Evolutionary conservation across 2,888 invertebrate genomes (phyloP), one percentile per base, ranked within the genome.

Genomic region (Coelogynopora nodosa): DNA sequence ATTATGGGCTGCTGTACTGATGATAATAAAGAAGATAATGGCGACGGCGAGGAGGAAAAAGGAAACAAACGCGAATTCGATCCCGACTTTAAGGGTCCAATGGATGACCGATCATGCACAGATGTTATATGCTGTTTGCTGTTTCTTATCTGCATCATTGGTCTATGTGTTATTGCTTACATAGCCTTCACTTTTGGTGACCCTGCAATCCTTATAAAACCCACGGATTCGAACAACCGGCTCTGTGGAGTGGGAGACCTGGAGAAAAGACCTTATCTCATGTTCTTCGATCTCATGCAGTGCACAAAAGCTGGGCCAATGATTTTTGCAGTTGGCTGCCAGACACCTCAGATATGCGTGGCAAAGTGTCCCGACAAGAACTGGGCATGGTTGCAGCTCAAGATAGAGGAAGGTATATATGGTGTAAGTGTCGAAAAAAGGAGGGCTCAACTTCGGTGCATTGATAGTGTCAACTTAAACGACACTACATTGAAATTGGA

Each of bases 261-360:
- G 88, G 91, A 91, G 83, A 88, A 90, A 31, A 90, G 90, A 86
- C 89, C 89, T 0, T 88, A 91, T 86, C 88, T 92, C 31, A 89
- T 91, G 89, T 97, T 96, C 92, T 97, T 96, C 90, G 95, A 97
- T 92, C 90, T 93, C 87, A 93, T 95, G 0, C 93, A 94, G 91
- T 97, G 97, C 92, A 93, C 95, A 29, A 88, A 89, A 67, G 89
- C 91, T 89, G 93, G 94, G 82, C 94, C 95, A 0, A 92, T 94
- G 0, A 94, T 95, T 26, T 93, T 95, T 0, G 93, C 95, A 80
- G 93, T 94, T 2, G 95, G 95, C 0, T 97, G 97, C 90, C 94
- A 94, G 0, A 96, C 97, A 0, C 94, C 94, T 0, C 87, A 87
- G 67, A 87, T 89, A n/a, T 90, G 90, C 88, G 89, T 90, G 5